These are phyloP conservation scores for Ceyx melanurus DNA, from an alignment of 2,113 vertebrate genomes.

Conservation along the genomic window DNA sequence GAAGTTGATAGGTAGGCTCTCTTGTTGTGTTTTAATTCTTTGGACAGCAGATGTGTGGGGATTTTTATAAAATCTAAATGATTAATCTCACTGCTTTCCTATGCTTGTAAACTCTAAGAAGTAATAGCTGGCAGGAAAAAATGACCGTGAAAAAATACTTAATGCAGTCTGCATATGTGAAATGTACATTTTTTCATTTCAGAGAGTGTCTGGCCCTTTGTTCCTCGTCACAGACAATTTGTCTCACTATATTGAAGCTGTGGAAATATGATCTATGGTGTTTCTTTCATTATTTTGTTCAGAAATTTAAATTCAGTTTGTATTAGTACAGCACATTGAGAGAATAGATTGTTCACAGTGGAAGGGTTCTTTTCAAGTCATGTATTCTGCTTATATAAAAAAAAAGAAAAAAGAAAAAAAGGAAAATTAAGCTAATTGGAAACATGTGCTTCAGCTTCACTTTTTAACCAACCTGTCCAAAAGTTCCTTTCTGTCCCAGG, in stretches of 20 bases:
- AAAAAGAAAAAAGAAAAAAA: background rate
- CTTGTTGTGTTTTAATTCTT: background rate
- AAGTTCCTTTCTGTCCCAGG: background rate
- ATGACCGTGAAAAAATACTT: background rate
- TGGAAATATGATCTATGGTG: background rate
- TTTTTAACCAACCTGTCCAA: background rate
- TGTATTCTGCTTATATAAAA: background rate
- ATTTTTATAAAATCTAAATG: background rate
- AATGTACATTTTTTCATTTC: background rate
- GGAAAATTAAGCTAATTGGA: background rate
- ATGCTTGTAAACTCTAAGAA: background rate
- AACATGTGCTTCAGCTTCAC: background rate
- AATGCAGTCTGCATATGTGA: background rate
- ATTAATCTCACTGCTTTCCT: background rate
- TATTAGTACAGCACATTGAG: background rate
- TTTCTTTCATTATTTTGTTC: background rate
- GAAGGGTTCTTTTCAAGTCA: background rate
- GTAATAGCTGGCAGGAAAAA: background rate
- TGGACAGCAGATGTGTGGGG: background rate
- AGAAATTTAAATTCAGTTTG: background rate
- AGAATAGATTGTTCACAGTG: background rate
- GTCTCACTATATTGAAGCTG: background rate
- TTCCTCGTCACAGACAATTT: background rate
- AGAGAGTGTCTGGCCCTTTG: background rate
- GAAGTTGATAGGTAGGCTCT: background rate